Conservation (phyloP, 2,113 vertebrate genomes). For the Pipra filicauda region DNA sequence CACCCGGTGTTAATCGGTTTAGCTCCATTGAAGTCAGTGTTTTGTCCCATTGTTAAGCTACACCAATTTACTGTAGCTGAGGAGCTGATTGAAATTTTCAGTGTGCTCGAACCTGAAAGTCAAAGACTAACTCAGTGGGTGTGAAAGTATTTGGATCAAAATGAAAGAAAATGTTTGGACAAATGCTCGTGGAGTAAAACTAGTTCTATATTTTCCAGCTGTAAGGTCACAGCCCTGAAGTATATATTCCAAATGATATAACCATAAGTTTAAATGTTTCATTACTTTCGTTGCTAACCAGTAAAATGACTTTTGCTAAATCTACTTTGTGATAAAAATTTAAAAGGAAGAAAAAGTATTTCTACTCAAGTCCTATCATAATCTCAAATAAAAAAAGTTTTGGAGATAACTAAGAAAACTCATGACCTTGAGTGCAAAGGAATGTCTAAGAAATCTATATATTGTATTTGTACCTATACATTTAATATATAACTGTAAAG, state of each 20-base stretch:
- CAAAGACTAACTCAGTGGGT: constrained; percentile 50
- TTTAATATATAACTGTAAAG: neutral
- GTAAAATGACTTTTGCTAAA: neutral
- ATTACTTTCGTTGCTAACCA: neutral
- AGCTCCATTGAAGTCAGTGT: constrained; percentile 4
- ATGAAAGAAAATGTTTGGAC: constrained; percentile 68
- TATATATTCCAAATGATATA: constrained; percentile 39
- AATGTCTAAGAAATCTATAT: neutral
- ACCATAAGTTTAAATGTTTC: constrained; percentile 30
- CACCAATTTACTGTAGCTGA: constrained; percentile 28
- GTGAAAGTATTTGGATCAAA: constrained; percentile 69
- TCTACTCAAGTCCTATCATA: neutral
- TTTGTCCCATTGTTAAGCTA: neutral
- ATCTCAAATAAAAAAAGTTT: neutral
- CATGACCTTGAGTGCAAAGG: neutral
- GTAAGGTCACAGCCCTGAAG: constrained; percentile 7
- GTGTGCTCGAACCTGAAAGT: constrained; percentile 29
- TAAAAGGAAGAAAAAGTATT: neutral
- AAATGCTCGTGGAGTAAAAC: constrained; percentile 61
- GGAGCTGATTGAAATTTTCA: constrained; percentile 53
- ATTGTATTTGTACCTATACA: neutral
- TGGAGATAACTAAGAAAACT: neutral
- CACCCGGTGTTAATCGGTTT: constrained; percentile 37
- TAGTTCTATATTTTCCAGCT: constrained; percentile 57
- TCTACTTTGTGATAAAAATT: neutral